Evolutionary conservation across 2,888 invertebrate genomes (phyloP).

Genomic region (Yponomeuta sedellus): DNA sequence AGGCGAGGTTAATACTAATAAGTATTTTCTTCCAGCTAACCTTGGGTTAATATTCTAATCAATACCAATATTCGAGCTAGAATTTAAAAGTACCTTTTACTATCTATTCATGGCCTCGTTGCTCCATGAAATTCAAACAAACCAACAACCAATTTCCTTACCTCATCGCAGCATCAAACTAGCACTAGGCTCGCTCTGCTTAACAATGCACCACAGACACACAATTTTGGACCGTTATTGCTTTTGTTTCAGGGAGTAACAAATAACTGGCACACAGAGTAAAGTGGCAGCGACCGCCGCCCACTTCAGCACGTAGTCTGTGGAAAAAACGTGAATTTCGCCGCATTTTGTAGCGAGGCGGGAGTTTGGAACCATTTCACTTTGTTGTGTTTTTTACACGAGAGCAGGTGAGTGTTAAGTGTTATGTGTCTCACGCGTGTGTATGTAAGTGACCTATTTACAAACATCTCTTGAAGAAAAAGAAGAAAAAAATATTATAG

Average conservation of each 20-base stretch:
- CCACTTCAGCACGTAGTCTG: slow-evolving; percentile 13
- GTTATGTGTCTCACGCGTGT: not conserved
- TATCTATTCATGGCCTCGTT: no score
- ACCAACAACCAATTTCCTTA: no score
- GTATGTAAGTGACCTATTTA: no score
- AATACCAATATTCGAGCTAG: no score
- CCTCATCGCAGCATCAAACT: no score
- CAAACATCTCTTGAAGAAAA: no score
- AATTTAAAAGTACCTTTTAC: no score
- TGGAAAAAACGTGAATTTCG: not conserved
- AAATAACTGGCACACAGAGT: slow-evolving; percentile 11
- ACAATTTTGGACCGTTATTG: slow-evolving; percentile 7
- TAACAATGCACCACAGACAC: not conserved
- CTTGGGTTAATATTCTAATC: no score
- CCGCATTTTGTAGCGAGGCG: not conserved
- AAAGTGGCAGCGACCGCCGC: slow-evolving; percentile 8
- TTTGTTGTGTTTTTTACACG: not conserved
- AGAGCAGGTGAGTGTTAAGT: not conserved
- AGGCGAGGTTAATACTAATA: no score
- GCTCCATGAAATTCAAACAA: no score
- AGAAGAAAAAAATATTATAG: no score
- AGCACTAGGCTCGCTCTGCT: not conserved
- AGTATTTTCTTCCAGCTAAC: no score
- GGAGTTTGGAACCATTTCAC: slow-evolving; percentile 1
- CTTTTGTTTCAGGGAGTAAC: not conserved